A percentile compares a stretch with the other conserved stretches of the same genome.
These are phyloP conservation scores for Diplazon laetatorius DNA, from an alignment of 2,888 invertebrate species.

Conservation along the genomic window DNA sequence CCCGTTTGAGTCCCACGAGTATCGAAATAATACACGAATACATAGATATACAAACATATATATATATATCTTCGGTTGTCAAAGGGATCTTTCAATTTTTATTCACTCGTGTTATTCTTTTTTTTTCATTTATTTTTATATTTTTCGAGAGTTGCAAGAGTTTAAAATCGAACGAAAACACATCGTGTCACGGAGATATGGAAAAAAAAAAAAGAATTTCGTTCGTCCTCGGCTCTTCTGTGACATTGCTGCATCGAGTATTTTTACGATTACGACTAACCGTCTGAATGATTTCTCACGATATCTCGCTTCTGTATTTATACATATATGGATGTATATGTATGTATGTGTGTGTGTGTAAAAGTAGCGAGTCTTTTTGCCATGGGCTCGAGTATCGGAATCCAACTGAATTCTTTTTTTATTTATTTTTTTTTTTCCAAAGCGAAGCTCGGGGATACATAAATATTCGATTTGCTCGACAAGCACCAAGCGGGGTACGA, in stretches of 20 bases:
- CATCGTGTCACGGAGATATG: background rate
- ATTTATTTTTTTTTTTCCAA: slow-evolving; percentile 1
- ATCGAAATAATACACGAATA: too few species aligned
- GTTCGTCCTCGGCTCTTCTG: slow-evolving; percentile 5
- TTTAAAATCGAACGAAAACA: slow-evolving; percentile 18
- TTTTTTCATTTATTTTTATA: slow-evolving; percentile 31
- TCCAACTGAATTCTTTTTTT: too few species aligned
- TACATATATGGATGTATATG: background rate
- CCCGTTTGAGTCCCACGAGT: background rate
- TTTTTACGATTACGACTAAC: slow-evolving; percentile 38
- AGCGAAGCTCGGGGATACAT: slow-evolving; percentile 12
- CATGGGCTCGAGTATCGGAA: background rate
- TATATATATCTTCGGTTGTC: slow-evolving; percentile 9
- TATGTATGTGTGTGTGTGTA: too few species aligned
- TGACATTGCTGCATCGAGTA: background rate
- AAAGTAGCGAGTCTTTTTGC: background rate
- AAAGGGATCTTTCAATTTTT: slow-evolving; percentile 40
- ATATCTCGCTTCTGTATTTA: slow-evolving; percentile 1
- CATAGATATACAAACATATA: too few species aligned
- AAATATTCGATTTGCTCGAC: slow-evolving; percentile 37
- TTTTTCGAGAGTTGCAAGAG: slow-evolving; percentile 27
- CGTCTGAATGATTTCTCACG: slow-evolving; percentile 54
- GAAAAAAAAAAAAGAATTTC: background rate
- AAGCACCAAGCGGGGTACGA: background rate
- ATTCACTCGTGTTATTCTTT: too few species aligned